These are phyloP conservation scores for Nomada hirtipes DNA, from an alignment of 2,888 invertebrate genomes.

Conservation along the genomic window DNA sequence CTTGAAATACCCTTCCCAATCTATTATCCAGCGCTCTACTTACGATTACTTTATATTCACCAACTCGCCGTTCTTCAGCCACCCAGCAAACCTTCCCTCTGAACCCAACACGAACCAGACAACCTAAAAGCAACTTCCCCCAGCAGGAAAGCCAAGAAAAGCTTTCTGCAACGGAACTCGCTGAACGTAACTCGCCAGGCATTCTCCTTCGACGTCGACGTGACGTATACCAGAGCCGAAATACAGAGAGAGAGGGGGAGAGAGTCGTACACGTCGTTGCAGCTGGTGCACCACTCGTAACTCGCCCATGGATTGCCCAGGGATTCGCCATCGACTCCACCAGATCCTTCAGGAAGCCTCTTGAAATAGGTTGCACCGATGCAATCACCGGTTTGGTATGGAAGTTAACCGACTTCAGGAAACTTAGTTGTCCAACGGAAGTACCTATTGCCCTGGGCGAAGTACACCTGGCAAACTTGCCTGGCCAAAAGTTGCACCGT, in stretches of 20 bases:
- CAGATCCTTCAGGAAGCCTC: constrained; percentile 40
- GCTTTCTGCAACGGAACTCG: constrained; percentile 14
- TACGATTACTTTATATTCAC: no score
- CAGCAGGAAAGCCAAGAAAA: neutral
- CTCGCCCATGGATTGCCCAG: constrained; percentile 22
- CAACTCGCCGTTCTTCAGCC: no score
- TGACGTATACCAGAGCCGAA: constrained; percentile 1
- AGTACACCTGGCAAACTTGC: constrained; percentile 54
- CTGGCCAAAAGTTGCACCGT: constrained; percentile 52
- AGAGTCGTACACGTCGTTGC: constrained; percentile 43
- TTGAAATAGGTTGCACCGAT: constrained; percentile 60
- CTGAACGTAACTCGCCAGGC: neutral
- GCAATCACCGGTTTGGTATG: constrained; percentile 61
- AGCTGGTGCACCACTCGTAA: constrained; percentile 47
- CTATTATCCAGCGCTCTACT: no score
- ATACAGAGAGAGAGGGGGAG: no score
- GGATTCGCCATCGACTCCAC: constrained; percentile 6
- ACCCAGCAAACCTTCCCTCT: neutral
- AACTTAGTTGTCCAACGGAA: constrained; percentile 65
- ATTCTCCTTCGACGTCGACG: constrained; percentile 14
- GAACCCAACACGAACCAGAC: neutral
- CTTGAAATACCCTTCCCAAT: no score
- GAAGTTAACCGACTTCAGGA: constrained; percentile 64
- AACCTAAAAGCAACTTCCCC: neutral
- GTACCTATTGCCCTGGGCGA: constrained; percentile 53